Base-by-base conservation (phyloP, 2,113 vertebrate genomes). In the Riparia riparia region DNA sequence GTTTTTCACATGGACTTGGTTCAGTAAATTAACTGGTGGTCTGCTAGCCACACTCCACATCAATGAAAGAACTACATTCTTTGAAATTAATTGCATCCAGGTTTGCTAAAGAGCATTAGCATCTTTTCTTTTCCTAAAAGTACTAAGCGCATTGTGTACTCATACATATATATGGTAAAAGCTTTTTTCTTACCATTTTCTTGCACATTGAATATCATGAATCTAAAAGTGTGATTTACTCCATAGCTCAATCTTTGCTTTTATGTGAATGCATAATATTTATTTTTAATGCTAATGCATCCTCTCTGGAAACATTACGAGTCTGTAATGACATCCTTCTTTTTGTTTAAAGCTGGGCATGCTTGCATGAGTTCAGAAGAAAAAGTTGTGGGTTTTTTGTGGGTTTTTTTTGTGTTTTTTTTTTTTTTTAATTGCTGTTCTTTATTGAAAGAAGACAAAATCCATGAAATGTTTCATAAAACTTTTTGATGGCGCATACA, bases 281-380 rank as follows among this genome's bases (percentile, higher is more conserved):
- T 95, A 95, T 96, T 94, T 96, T 97, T 97, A 97, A 96, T 95
- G 94, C 11, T 96, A 96, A 96, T 92, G 86, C 39, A 92, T 82
- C 56, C 80, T 89, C 88, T 87, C 66, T 89, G 76, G 79, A 86
- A 90, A 90, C 56, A 79, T 42, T 69, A 53, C 39, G 53, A 78
- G n/a, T 66, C 54, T 85, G 21, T 80, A 91, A 85, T 60, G 56
- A 66, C 32, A 79, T 88, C 37, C 31, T 83, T 91, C 87, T 47
- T 68, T 64, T 57, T 14, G 57, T 76, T 95, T 86, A 73, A 92
- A 88, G 49, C 83, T 81, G 12, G 24, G 19, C 39, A 60, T 85
- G 53, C 34, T 76, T 95, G 21, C 58, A 37, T 60, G 42, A 92
- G 37, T 25, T 63, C 6, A 74, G 51, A 73, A 41, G 17, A 50